phyloP scores from a whole-genome alignment of 2,113 vertebrate species.

The Salvelinus namaycush region DNA sequence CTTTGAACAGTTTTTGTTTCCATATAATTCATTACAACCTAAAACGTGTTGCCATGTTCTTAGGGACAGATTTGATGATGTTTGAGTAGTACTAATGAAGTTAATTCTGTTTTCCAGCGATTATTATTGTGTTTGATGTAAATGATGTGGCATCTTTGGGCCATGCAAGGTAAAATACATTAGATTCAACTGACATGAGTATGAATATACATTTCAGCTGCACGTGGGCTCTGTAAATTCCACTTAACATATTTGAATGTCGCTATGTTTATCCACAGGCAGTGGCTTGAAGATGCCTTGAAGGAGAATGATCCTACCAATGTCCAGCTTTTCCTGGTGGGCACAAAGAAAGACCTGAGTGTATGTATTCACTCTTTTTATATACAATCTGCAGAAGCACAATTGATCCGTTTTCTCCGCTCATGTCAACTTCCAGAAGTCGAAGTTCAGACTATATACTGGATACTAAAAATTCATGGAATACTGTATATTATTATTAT shows the following conservation, averaged over 20 bases:
- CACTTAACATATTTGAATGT: background rate
- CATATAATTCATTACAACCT: background rate
- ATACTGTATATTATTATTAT: background rate
- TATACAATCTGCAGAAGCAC: background rate
- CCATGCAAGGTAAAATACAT: slow-evolving; percentile 80
- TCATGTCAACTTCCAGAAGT: background rate
- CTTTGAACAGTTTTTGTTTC: background rate
- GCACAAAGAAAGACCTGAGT: slow-evolving; percentile 95
- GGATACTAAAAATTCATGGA: slow-evolving; percentile 7
- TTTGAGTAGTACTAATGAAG: background rate
- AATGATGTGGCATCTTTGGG: slow-evolving; percentile 85
- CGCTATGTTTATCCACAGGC: slow-evolving; percentile 70
- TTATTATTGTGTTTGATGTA: slow-evolving; percentile 90
- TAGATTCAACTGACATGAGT: background rate
- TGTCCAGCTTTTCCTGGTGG: slow-evolving; percentile 91
- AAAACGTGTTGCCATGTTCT: background rate
- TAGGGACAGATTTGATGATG: background rate
- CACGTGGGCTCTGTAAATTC: background rate
- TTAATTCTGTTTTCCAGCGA: slow-evolving; percentile 72
- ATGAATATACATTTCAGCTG: background rate
- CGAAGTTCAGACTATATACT: background rate
- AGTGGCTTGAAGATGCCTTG: slow-evolving; percentile 91
- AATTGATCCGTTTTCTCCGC: background rate
- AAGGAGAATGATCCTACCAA: slow-evolving; percentile 91
- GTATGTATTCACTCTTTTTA: slow-evolving; percentile 71